These are phyloP conservation scores for Pardosa pseudoannulata DNA, from an alignment of 2,888 invertebrate genomes.

Conservation along the genomic window DNA sequence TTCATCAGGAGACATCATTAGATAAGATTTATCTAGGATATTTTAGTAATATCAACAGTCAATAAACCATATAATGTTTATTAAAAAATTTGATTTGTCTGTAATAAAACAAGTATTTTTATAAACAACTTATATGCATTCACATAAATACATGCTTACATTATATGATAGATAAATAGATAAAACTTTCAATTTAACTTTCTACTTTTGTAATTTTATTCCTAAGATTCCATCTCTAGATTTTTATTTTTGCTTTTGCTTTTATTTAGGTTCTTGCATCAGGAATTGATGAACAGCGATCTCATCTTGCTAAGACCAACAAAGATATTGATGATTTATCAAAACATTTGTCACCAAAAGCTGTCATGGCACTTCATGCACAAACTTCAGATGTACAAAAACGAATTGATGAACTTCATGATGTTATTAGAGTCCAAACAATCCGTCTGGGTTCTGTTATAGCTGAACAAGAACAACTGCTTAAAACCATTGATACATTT, in stretches of 20 bases:
- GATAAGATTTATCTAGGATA: no score
- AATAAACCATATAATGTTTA: no score
- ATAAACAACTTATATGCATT: no score
- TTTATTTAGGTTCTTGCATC: slow-evolving; percentile 29
- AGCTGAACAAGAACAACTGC: slow-evolving; percentile 89
- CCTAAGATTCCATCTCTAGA: no score
- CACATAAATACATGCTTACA: no score
- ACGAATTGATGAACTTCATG: slow-evolving; percentile 61
- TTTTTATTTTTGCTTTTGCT: background rate
- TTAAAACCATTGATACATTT: slow-evolving; percentile 61
- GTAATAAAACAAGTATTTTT: no score
- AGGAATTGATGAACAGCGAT: slow-evolving; percentile 52
- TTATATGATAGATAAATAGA: no score
- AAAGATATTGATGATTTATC: slow-evolving; percentile 59
- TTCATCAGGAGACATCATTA: no score
- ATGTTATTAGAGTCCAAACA: slow-evolving; percentile 36
- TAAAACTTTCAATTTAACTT: no score
- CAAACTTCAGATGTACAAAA: slow-evolving; percentile 63
- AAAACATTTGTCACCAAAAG: slow-evolving; percentile 58
- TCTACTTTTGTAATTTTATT: no score
- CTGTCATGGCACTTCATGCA: slow-evolving; percentile 54
- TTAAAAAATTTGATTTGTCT: no score
- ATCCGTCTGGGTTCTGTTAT: slow-evolving; percentile 79
- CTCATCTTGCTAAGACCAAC: slow-evolving; percentile 30
- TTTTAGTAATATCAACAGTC: no score